Evolutionary conservation across 2,797 vertebrate species (phyloP).

Genomic region (Anguilla anguilla): DNA sequence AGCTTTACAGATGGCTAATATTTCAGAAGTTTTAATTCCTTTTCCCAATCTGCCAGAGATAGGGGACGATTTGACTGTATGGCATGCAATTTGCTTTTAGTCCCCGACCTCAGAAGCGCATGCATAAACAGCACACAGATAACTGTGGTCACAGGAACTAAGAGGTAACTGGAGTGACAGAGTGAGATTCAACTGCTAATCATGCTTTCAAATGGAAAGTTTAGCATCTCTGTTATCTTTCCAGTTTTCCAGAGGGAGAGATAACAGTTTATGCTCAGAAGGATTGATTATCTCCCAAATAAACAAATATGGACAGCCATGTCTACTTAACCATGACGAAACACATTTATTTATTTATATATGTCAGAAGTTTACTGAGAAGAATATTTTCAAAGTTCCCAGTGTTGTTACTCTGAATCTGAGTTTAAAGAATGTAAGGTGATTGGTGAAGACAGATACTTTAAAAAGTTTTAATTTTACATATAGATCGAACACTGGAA

Average conservation of each 20-base stretch:
- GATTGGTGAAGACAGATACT: background rate
- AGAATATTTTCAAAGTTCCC: constrained; percentile 2
- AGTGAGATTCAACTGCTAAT: constrained; percentile 58
- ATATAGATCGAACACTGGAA: background rate
- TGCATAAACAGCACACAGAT: constrained; percentile 57
- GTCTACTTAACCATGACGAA: constrained; percentile 65
- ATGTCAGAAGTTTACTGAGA: constrained; percentile 7
- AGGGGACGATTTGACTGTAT: constrained; percentile 52
- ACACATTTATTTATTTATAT: constrained; percentile 46
- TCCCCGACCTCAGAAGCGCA: constrained; percentile 55
- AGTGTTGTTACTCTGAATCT: background rate
- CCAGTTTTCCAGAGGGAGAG: constrained; percentile 50
- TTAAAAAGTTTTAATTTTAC: background rate
- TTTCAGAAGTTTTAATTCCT: constrained; percentile 5
- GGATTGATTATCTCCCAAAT: constrained; percentile 72
- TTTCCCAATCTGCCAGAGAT: constrained; percentile 37
- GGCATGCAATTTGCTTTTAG: constrained; percentile 59
- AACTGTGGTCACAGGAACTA: constrained; percentile 40
- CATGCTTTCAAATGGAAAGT: constrained; percentile 58
- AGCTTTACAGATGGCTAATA: constrained; percentile 31
- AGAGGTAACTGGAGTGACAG: constrained; percentile 60
- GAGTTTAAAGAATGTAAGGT: background rate
- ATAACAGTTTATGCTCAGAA: constrained; percentile 69
- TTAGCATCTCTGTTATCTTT: constrained; percentile 70
- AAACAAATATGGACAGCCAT: constrained; percentile 70